These are phyloP conservation scores for Mechanitis mazaeus DNA, from an alignment of 2,888 invertebrate species.

Conservation along the genomic window DNA sequence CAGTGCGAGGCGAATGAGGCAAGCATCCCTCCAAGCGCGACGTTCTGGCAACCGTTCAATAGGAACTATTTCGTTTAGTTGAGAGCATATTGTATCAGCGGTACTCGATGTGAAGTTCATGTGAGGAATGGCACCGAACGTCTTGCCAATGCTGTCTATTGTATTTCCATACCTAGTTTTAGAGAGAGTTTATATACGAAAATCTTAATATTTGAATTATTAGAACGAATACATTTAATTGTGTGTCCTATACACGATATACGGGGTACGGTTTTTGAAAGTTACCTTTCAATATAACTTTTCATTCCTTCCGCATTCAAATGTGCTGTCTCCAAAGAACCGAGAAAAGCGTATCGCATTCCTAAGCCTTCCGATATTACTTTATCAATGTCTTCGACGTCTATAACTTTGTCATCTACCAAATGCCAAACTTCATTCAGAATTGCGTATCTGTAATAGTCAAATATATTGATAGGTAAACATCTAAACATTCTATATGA, in stretches of 20 bases:
- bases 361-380: constrained; percentile 97
- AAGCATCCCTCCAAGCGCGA: constrained; percentile 89
- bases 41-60: constrained; percentile 83
- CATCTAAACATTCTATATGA: too few species aligned
- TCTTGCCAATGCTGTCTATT: constrained; percentile 79
- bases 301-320: constrained; percentile 93
- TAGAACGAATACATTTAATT: too few species aligned
- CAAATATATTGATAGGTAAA: not conserved
- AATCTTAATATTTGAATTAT: too few species aligned
- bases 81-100: constrained; percentile 81
- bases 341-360: constrained; percentile 96
- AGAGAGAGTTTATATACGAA: not conserved
- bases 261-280: too few species aligned
- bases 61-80: constrained; percentile 85
- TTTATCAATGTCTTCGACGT: constrained; percentile 91
- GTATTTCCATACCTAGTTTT: constrained; percentile 71
- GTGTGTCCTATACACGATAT: too few species aligned
- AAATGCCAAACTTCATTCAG: constrained; percentile 94
- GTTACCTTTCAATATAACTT: constrained; percentile 76
- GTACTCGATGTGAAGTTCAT: constrained; percentile 78
- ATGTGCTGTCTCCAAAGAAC: constrained; percentile 94
- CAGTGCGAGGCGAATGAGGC: constrained; percentile 86
- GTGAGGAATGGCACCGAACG: constrained; percentile 84
- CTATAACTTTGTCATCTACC: constrained; percentile 88
- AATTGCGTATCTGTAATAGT: constrained; percentile 85